phyloP scores from a whole-genome alignment of 53 echinoderm and acorn worm species.

The Luidia sarsii region DNA sequence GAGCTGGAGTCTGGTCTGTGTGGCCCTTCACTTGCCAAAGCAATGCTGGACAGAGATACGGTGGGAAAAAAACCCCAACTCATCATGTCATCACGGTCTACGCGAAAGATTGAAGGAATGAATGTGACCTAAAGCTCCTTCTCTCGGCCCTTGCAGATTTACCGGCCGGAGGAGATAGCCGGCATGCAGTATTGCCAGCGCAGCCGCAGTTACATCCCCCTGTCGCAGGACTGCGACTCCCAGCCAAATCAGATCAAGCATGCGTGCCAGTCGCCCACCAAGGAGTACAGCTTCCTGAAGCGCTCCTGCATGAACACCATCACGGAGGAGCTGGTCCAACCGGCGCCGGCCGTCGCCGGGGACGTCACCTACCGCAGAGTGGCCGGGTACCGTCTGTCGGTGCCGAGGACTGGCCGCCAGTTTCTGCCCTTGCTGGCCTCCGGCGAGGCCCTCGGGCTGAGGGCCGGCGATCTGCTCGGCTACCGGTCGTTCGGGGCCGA shows the following conservation, averaged over 20 bases:
- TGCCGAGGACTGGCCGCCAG: constrained; percentile 2
- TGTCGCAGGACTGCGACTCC: neutral
- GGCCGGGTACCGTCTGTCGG: neutral
- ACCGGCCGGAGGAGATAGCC: neutral
- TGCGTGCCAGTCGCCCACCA: neutral
- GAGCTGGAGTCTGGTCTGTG: too few species aligned
- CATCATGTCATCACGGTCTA: too few species aligned
- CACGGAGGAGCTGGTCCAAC: neutral
- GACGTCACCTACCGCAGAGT: neutral
- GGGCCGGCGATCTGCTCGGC: constrained; percentile 29
- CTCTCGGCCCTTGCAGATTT: constrained; percentile 35
- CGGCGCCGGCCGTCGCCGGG: neutral
- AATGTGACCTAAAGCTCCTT: too few species aligned
- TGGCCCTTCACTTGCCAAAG: too few species aligned
- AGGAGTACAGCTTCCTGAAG: constrained; percentile 38
- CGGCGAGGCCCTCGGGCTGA: neutral
- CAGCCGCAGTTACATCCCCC: constrained; percentile 17
- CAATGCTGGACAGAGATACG: too few species aligned
- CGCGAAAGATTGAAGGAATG: too few species aligned
- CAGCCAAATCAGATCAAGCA: constrained; percentile 17
- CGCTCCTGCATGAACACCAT: constrained; percentile 17
- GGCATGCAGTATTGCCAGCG: constrained; percentile 35
- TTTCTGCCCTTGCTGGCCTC: neutral
- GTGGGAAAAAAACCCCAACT: too few species aligned
- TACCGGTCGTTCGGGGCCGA: constrained; percentile 10